Evolutionary conservation across 2,888 invertebrate species (phyloP), one percentile per base, ranked within the genome.

Genomic region (Sminthurinus aureus): DNA sequence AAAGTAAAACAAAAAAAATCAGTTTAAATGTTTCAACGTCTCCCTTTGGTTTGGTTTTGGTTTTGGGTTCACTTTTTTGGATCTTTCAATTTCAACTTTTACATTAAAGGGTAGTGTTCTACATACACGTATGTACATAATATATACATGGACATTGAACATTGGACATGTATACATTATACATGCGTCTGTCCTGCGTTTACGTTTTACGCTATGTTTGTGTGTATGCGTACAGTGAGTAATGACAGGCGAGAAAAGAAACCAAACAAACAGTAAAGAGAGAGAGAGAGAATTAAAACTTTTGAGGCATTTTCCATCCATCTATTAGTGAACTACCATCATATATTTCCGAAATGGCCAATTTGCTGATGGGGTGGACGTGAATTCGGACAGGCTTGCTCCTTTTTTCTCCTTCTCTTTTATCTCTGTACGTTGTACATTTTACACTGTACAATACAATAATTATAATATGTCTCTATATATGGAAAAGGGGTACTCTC

Each of bases 311-410:
- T 74, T 26, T 26, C 38, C 58, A 58, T 58, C 58, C 58, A 13
- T 58, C 58, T 58, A 58, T 58, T 58, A 58, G 58, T 58, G 58
- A 58, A 58, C 58, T 58, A 58, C 71, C 15, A 71, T 71, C 71
- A 71, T 71, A 71, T 71, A 71, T 71, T 77, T 52, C 64, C 77
- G n/a, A 58, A 77, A 52, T 77, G 77, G 58, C 77, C 77, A 77
- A 77, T 77, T 77, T 77, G 52, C 77, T 77, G 77, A 77, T 77
- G 77, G 77, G 77, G 77, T 77, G 77, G 77, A 77, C 77, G 51
- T 76, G 20, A 24, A 51, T 76, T 76, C 15, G 38, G 38, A 38
- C 38, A 58, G 13, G 58, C 58, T 58, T 58, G 58, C 13, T 38
- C 38, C 58, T 58, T 58, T 58, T 58, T 13, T 15, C 13, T 58